phyloP scores from a whole-genome alignment of 2,888 invertebrate species.

The Colostygia pectinataria region DNA sequence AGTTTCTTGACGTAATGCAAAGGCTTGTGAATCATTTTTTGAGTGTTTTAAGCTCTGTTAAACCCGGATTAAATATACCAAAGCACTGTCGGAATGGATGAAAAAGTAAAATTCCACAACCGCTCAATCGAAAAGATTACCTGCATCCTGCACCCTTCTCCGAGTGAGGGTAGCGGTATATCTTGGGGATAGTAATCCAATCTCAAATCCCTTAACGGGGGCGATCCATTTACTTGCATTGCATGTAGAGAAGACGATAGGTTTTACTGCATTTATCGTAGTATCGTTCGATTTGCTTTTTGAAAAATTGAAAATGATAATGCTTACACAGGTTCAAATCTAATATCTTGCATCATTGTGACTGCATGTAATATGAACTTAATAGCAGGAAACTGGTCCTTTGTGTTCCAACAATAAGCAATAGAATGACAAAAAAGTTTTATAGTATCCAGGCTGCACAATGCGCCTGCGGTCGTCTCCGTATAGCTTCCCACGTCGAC shows the following conservation, averaged over 20 bases:
- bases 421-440: constrained; percentile 70
- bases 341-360: constrained; percentile 38
- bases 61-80: constrained; percentile 9
- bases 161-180: constrained; percentile 35
- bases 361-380: constrained; percentile 53
- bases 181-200: constrained; percentile 67
- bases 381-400: constrained; percentile 72
- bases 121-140: constrained; percentile 33
- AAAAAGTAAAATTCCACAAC: constrained; percentile 23
- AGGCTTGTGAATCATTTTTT: constrained; percentile 10
- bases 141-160: constrained; percentile 44
- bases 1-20: constrained; percentile 15
- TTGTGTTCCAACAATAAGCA: constrained; percentile 72
- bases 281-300: constrained; percentile 9
- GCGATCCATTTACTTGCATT: constrained; percentile 27
- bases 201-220: constrained; percentile 52
- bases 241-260: constrained; percentile 6
- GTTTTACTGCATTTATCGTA: constrained; percentile 8
- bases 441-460: constrained; percentile 67
- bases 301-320: constrained; percentile 4
- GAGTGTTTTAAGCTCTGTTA: neutral
- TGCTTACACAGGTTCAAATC: constrained; percentile 6
- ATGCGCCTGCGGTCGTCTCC: constrained; percentile 66
- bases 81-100: constrained; percentile 10
- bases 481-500: constrained; percentile 63